These are phyloP conservation scores for Imbricaverruca yamaguchii DNA, from an alignment of 2,888 invertebrate genomes.

Conservation along the genomic window DNA sequence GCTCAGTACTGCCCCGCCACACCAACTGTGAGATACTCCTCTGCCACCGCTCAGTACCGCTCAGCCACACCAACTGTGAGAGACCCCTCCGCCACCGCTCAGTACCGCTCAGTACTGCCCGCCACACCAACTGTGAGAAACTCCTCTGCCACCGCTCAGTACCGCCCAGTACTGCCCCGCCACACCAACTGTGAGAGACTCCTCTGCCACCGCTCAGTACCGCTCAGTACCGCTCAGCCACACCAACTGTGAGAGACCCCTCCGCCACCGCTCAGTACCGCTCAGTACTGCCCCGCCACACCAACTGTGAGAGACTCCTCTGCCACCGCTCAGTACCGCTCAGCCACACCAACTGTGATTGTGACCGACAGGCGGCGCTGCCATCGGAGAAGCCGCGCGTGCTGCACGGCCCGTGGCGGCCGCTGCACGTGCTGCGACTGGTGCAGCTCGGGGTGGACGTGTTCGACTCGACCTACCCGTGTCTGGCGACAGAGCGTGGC, in stretches of 20 bases:
- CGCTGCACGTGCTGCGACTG: slow-evolving; percentile 60
- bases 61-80: no score
- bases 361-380: slow-evolving; percentile 49
- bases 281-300: no score
- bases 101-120: neutral
- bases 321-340: neutral
- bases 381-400: slow-evolving; percentile 61
- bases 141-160: no score
- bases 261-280: no score
- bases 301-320: no score
- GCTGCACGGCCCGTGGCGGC: slow-evolving; percentile 72
- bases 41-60: no score
- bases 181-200: no score
- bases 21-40: neutral
- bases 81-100: no score
- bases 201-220: neutral
- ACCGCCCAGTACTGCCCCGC: no score
- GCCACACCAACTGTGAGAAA: neutral
- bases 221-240: no score
- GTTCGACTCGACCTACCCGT: slow-evolving; percentile 79
- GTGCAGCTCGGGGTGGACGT: slow-evolving; percentile 70
- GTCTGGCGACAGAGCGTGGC: slow-evolving; percentile 58
- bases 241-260: no score
- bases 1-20: neutral
- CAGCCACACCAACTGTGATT: neutral